Base-by-base conservation (phyloP, 92 coral and sea anemone genomes). In the Epizoanthus fatuus region DNA sequence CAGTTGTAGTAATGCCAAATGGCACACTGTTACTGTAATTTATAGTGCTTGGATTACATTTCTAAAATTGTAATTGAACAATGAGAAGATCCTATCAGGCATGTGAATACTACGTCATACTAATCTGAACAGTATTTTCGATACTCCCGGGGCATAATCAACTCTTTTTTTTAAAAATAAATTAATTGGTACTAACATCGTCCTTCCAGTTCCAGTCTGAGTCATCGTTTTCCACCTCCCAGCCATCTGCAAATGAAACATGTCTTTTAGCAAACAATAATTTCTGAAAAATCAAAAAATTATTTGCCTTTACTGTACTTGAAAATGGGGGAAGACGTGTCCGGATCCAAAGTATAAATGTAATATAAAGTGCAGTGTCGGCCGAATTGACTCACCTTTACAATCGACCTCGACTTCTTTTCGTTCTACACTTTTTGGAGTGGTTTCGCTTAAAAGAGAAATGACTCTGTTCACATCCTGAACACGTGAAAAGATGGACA, bases 191-290 rank as follows among this genome's bases (percentile, higher is more conserved):
- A 85, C 71, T 64, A 20, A 68, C 84, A 47, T 68, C 65, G 75
- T 88, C 96, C 76, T 79, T 91, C 96, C 96, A 93, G 9, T 77
- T 84, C 99, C 98, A 96, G 40, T n/a, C n/a, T n/a, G n/a, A n/a
- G n/a, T 88, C 84, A 37, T 91, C 98, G 67, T 80, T 53, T 15
- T 84, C 92, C 60, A 47, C 37, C 8, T 85, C 88, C 96, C 93
- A 90, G 54, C 81, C 93, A 59, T 89, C 97, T 94, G 38, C 55
- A 86, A 86, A 40, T 6, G 16, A 80, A 69, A 39, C 20, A 59
- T 5, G 54, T 51, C 9, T 14, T 54, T 13, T 51, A 19, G 13
- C 8, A 32, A 22, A 75, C 44, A 49, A 49, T 49, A 49, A 49
- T 8, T 49, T 49, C 13, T 49, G 14, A 49, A 49, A 44, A 49